Percentiles rank a stretch among this genome's conserved stretches.
phyloP scores from a whole-genome alignment of 2,113 vertebrate genomes.

The Scolopax mira region DNA sequence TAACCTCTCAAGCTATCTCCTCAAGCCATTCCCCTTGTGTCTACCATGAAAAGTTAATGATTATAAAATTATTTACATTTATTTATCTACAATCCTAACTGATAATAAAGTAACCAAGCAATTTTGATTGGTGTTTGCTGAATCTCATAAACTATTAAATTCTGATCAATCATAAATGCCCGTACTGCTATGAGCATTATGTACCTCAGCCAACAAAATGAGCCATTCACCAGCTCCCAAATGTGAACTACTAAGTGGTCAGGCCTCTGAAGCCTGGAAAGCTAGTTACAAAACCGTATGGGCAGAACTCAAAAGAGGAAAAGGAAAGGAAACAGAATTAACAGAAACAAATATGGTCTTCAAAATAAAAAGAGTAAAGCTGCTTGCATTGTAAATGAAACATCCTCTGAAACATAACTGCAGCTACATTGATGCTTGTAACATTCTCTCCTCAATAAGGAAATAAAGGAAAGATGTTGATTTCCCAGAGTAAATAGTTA shows the following conservation, averaged over 20 bases:
- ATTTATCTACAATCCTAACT: background rate
- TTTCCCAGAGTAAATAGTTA: conserved; percentile 51
- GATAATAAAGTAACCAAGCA: background rate
- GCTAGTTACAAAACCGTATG: background rate
- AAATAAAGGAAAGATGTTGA: conserved; percentile 46
- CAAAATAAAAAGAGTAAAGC: conserved; percentile 19
- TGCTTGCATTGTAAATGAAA: conserved; percentile 33
- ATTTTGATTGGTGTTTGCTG: conserved; percentile 3
- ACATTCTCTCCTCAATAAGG: conserved; percentile 24
- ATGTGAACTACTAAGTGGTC: background rate
- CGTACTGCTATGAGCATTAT: background rate
- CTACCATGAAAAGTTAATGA: background rate
- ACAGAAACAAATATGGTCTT: conserved; percentile 38
- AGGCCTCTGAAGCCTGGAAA: background rate
- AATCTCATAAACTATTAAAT: background rate
- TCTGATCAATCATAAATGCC: background rate
- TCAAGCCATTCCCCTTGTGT: conserved; percentile 5
- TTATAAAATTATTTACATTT: background rate
- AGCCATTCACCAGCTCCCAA: background rate
- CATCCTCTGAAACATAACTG: conserved; percentile 6
- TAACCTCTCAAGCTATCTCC: conserved; percentile 15
- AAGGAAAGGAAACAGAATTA: conserved; percentile 1
- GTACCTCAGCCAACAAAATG: background rate
- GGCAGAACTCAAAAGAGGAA: conserved; percentile 1
- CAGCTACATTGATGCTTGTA: conserved; percentile 1